Conservation (phyloP, 2,113 vertebrate species). For the Stercorarius parasiticus region DNA sequence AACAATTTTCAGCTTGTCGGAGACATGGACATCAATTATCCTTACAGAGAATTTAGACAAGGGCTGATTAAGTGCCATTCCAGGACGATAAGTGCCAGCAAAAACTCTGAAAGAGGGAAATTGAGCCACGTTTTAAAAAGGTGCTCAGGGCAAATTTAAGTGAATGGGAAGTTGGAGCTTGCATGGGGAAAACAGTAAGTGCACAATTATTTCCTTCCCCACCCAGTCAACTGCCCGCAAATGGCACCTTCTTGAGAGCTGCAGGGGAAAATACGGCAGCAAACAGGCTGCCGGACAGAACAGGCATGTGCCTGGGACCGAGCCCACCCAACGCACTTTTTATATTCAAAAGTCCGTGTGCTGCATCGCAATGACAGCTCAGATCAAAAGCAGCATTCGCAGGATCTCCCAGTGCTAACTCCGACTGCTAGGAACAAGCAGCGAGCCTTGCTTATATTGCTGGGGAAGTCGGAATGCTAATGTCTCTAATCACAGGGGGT, state of each 20-base stretch:
- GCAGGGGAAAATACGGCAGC: background rate
- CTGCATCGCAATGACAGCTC: background rate
- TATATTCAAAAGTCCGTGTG: background rate
- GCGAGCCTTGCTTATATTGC: background rate
- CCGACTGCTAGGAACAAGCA: background rate
- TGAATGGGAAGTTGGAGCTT: background rate
- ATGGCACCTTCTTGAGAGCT: background rate
- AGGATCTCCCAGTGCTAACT: background rate
- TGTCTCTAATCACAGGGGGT: background rate
- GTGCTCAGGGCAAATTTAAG: background rate
- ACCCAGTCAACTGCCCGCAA: background rate
- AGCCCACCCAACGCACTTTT: background rate
- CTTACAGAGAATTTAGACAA: background rate
- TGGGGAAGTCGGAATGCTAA: background rate
- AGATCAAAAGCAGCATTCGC: background rate
- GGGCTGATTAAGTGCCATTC: conserved; percentile 9
- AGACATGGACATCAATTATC: background rate
- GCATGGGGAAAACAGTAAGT: background rate
- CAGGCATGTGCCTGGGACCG: background rate
- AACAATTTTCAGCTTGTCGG: conserved; percentile 18
- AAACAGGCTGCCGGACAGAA: background rate
- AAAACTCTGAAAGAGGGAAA: background rate
- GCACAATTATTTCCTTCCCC: background rate
- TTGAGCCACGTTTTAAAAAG: background rate
- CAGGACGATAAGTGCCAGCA: background rate